These are phyloP conservation scores for Hyperoodon ampullatus DNA, from an alignment of 2,113 vertebrate genomes.

Conservation along the genomic window DNA sequence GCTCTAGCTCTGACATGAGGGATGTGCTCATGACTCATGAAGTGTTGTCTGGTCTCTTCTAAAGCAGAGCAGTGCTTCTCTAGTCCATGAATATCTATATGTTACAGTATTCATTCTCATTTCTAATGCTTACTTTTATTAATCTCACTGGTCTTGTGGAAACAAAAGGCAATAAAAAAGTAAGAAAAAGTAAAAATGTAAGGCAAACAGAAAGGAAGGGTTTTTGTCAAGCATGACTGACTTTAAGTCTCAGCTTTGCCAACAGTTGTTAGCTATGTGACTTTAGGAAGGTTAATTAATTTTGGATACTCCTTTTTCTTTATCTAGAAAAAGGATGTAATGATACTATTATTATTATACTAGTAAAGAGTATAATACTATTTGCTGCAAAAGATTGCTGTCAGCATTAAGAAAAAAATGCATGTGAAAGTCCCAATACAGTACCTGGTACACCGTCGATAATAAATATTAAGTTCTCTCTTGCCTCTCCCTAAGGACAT, in stretches of 20 bases:
- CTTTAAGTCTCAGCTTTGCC: neutral
- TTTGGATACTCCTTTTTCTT: neutral
- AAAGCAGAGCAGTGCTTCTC: neutral
- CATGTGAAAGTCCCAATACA: neutral
- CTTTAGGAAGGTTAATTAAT: neutral
- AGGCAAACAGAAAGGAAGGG: neutral
- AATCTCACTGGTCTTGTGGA: neutral
- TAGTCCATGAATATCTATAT: neutral
- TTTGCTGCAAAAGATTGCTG: neutral
- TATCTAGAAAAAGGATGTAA: neutral
- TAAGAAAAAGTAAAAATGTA: neutral
- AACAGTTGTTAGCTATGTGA: neutral
- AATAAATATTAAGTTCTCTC: neutral
- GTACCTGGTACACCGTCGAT: neutral
- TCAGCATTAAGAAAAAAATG: neutral
- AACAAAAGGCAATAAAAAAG: neutral
- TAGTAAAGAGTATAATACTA: too few species aligned
- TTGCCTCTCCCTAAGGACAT: neutral
- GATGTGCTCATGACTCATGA: neutral
- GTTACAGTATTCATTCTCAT: neutral
- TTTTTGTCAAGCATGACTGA: neutral
- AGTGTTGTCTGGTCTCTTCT: neutral
- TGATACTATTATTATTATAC: too few species aligned
- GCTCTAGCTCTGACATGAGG: neutral
- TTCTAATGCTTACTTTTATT: neutral